phyloP scores from a whole-genome alignment of 1,140 invertebrate species.

The Apis cerana region DNA sequence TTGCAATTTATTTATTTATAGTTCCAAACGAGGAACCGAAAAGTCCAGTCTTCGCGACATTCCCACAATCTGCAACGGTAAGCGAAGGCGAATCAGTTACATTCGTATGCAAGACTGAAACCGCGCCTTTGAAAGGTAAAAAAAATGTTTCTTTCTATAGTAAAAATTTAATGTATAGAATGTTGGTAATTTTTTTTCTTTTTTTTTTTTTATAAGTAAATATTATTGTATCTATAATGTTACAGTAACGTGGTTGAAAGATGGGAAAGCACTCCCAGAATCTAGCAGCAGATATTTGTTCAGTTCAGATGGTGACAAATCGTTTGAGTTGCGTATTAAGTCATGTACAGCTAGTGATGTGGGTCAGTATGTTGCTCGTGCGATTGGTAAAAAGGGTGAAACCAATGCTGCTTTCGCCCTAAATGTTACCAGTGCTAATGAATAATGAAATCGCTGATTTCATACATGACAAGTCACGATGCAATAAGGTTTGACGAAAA shows the following conservation, averaged over 20 bases:
- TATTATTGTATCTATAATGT: not conserved
- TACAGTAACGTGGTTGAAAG: conserved; percentile 92
- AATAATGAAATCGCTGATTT: conserved; percentile 65
- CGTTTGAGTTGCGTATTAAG: conserved; percentile 89
- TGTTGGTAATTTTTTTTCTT: not conserved
- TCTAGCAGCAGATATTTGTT: conserved; percentile 90
- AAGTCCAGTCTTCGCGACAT: conserved; percentile 92
- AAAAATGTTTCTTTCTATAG: not conserved
- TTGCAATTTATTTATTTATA: conserved; percentile 61
- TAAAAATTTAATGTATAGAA: too few species aligned
- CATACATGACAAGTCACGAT: conserved; percentile 14
- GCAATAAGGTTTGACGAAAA: conserved; percentile 40
- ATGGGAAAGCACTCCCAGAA: conserved; percentile 91
- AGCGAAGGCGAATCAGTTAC: conserved; percentile 89
- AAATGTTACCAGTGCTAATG: conserved; percentile 85
- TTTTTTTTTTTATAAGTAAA: too few species aligned
- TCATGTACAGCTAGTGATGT: conserved; percentile 90
- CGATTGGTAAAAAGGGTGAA: conserved; percentile 92
- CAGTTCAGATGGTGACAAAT: conserved; percentile 89
- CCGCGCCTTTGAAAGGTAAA: conserved; percentile 84
- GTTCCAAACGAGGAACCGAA: conserved; percentile 93
- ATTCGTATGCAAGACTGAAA: conserved; percentile 91
- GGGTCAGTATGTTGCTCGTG: conserved; percentile 94
- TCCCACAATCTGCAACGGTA: conserved; percentile 94
- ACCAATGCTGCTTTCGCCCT: conserved; percentile 91